Evolutionary conservation across 2,113 vertebrate genomes (phyloP).

Genomic region (Kryptolebias marmoratus): DNA sequence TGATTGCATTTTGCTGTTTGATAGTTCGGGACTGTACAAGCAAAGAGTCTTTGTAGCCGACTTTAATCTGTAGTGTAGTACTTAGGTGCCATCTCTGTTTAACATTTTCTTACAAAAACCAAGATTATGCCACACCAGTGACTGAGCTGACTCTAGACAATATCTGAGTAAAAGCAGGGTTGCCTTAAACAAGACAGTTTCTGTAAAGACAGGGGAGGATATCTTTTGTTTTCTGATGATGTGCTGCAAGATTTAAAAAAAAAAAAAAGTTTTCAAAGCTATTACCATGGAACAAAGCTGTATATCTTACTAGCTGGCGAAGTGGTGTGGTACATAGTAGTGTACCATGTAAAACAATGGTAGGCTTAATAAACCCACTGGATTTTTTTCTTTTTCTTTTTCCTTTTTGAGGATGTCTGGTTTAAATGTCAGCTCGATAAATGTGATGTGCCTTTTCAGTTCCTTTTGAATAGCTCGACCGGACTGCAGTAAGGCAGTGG

Average conservation of each 20-base stretch:
- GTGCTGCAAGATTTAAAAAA: background rate
- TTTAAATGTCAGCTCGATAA: conserved; percentile 50
- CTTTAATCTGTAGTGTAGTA: background rate
- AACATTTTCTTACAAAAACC: conserved; percentile 4
- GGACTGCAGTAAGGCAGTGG: conserved; percentile 25
- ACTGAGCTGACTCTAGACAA: conserved; percentile 24
- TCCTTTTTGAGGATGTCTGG: conserved; percentile 36
- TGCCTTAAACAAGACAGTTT: conserved; percentile 53
- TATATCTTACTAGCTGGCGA: background rate
- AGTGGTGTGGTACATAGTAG: conserved; percentile 22
- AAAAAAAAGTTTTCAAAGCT: background rate
- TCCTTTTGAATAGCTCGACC: conserved; percentile 33
- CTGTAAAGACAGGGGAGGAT: conserved; percentile 22
- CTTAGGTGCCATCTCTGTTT: background rate
- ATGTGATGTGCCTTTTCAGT: conserved; percentile 71
- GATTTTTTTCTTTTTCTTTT: conserved; percentile 21
- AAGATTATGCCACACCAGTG: conserved; percentile 7
- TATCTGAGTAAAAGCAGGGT: conserved; percentile 23
- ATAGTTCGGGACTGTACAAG: background rate
- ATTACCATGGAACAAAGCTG: no score
- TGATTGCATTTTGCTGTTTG: conserved; percentile 23
- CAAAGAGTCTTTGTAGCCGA: background rate
- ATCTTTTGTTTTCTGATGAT: conserved; percentile 6
- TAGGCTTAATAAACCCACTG: conserved; percentile 29
- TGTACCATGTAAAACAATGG: conserved; percentile 41